Conservation (phyloP, 2,888 invertebrate genomes). For the Drosophila rubida region DNA sequence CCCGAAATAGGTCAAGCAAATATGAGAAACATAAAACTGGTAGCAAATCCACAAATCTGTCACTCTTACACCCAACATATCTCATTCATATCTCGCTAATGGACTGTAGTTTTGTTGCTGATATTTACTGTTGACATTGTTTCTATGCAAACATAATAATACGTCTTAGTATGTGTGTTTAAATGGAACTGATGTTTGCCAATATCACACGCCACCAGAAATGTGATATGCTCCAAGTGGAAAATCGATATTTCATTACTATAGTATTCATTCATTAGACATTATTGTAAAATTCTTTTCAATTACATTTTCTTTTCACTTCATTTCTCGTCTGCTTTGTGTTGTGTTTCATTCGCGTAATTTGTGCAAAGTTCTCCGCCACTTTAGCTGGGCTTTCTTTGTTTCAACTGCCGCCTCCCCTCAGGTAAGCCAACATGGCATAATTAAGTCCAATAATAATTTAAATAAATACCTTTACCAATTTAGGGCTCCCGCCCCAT, state of each 20-base stretch:
- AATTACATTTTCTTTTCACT: conserved; percentile 14
- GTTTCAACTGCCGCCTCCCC: conserved; percentile 27
- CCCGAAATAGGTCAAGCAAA: conserved; percentile 61
- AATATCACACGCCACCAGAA: conserved; percentile 51
- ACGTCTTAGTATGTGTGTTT: conserved; percentile 8
- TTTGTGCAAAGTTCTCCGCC: conserved; percentile 3
- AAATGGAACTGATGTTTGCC: conserved; percentile 18
- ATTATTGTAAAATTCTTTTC: conserved; percentile 1
- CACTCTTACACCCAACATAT: conserved; percentile 13
- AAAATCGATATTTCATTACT: background rate
- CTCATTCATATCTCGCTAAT: conserved; percentile 36
- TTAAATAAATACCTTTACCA: conserved; percentile 74
- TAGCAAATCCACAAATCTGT: conserved; percentile 35
- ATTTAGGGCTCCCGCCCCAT: conserved; percentile 45
- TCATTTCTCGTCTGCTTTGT: conserved; percentile 4
- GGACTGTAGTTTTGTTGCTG: conserved; percentile 31
- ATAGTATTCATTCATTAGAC: background rate
- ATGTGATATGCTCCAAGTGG: conserved; percentile 1
- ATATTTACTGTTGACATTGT: conserved; percentile 19
- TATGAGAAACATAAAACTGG: conserved; percentile 55
- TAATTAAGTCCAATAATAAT: conserved; percentile 80
- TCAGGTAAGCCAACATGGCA: conserved; percentile 40
- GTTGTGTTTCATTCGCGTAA: conserved; percentile 13
- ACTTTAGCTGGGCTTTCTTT: conserved; percentile 63
- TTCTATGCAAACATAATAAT: conserved; percentile 11